Conservation (phyloP, 2,888 invertebrate genomes). For the Amphipoea oculea region DNA sequence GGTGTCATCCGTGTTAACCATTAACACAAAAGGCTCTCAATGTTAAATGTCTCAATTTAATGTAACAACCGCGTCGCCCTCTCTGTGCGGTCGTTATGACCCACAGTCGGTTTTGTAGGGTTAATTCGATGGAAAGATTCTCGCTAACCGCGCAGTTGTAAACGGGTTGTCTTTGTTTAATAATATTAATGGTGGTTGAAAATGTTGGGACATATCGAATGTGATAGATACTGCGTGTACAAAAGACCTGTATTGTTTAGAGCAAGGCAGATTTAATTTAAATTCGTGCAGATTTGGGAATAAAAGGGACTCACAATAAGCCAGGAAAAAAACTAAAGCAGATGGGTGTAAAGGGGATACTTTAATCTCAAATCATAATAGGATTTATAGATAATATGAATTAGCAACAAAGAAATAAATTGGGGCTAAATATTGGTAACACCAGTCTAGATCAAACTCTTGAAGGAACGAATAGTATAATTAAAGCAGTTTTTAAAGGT, state of each 20-base stretch:
- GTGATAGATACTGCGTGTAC: conserved; percentile 58
- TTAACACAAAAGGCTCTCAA: conserved; percentile 80
- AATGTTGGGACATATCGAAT: conserved; percentile 67
- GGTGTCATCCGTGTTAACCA: conserved; percentile 74
- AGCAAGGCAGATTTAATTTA: conserved; percentile 52
- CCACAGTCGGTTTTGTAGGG: conserved; percentile 82
- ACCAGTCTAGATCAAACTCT: too few relatives aligned
- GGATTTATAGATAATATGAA: not conserved
- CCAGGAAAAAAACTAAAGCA: conserved; percentile 1
- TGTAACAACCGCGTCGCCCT: conserved; percentile 81
- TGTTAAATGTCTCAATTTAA: conserved; percentile 86
- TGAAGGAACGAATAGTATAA: not conserved
- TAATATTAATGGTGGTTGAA: conserved; percentile 67
- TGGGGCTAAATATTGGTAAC: not conserved
- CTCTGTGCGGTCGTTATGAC: conserved; percentile 76
- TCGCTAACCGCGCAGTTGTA: conserved; percentile 76
- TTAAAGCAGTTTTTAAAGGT: not conserved
- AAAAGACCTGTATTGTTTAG: conserved; percentile 50
- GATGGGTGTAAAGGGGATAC: not conserved
- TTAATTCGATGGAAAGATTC: conserved; percentile 87
- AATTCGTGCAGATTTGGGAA: conserved; percentile 38
- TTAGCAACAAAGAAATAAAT: not conserved
- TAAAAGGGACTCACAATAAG: not conserved
- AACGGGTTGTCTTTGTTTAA: conserved; percentile 74
- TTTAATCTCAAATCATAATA: not conserved